Evolutionary conservation across 2,888 invertebrate species (phyloP), one percentile per base, ranked within the genome.

Genomic region (Callyntrura sp.): DNA sequence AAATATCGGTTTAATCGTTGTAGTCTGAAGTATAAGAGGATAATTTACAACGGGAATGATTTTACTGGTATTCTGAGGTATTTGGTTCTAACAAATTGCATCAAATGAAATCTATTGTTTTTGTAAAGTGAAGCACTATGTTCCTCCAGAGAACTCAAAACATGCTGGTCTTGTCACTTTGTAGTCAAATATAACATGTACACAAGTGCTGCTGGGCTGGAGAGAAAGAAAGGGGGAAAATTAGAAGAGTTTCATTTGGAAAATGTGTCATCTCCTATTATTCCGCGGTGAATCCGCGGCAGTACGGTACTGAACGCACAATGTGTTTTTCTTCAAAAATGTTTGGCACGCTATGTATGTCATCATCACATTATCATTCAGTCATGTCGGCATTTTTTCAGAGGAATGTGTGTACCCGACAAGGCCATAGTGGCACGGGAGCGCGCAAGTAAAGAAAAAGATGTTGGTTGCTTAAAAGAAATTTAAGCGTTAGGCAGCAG

Each of bases 371-470:
- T 51, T 76, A 55, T 76, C 76, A 76, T 25, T 55, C 48, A 76
- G 76, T 76, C 76, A 76, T 51, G 51, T 76, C 51, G 48, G 76
- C 76, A 76, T n/a, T 76, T 76, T 70, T 73, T 51, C 43, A 25
- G 73, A 51, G 48, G 76, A 76, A 73, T 48, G 20, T 73, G 5
- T 70, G 23, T 70, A 35, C 70, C 12, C 17, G 45, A 48, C 4
- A 48, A 73, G n/a, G 45, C n/a, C 6, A 68, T 35, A 20, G 11
- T 62, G 20, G 28, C 68, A 35, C n/a, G n/a, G 68, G 35, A 68
- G 68, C 68, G 35, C 14, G 68, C 35, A 35, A n/a, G 6, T 35
- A 68, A 9, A 35, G n/a, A 68, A 14, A 51, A 2, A 51, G 3
- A 35, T 35, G 68, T 8, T n/a, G 8, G 12, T 35, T 35, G 6